phyloP scores from a whole-genome alignment of 2,113 vertebrate species.

The Istiophorus platypterus region DNA sequence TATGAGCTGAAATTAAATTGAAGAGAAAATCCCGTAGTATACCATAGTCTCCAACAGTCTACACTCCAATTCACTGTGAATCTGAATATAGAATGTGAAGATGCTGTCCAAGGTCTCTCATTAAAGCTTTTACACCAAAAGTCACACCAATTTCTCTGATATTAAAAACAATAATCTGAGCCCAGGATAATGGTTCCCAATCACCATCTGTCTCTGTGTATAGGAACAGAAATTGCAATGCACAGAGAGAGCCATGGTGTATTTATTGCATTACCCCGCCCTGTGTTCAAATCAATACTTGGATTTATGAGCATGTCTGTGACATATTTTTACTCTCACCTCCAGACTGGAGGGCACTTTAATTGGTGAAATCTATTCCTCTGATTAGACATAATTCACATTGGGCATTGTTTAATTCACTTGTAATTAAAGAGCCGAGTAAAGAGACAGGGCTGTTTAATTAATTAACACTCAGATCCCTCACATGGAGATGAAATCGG shows the following conservation, averaged over 20 bases:
- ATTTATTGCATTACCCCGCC: slow-evolving; percentile 66
- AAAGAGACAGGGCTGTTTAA: slow-evolving; percentile 70
- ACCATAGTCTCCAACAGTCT: background rate
- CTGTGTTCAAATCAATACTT: slow-evolving; percentile 75
- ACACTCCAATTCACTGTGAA: background rate
- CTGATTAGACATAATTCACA: slow-evolving; percentile 81
- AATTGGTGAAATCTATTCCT: slow-evolving; percentile 82
- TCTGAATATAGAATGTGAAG: background rate
- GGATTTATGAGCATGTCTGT: slow-evolving; percentile 71
- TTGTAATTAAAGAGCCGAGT: slow-evolving; percentile 79
- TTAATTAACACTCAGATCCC: slow-evolving; percentile 66
- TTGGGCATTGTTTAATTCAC: slow-evolving; percentile 78
- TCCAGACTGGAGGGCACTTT: slow-evolving; percentile 71
- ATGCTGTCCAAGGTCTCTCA: slow-evolving; percentile 26
- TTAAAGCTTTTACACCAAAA: slow-evolving; percentile 17
- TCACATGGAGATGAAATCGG: slow-evolving; percentile 67
- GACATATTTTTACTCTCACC: slow-evolving; percentile 68
- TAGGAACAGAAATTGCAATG: slow-evolving; percentile 37
- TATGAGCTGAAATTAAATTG: background rate
- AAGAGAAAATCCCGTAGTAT: background rate
- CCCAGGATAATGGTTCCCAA: slow-evolving; percentile 39
- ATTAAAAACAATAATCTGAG: slow-evolving; percentile 12
- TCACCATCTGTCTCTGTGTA: slow-evolving; percentile 41
- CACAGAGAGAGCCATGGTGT: slow-evolving; percentile 40
- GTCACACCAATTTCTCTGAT: slow-evolving; percentile 8